These are phyloP conservation scores for Ectobius pallidus DNA, from an alignment of 2,888 invertebrate species.

Conservation along the genomic window DNA sequence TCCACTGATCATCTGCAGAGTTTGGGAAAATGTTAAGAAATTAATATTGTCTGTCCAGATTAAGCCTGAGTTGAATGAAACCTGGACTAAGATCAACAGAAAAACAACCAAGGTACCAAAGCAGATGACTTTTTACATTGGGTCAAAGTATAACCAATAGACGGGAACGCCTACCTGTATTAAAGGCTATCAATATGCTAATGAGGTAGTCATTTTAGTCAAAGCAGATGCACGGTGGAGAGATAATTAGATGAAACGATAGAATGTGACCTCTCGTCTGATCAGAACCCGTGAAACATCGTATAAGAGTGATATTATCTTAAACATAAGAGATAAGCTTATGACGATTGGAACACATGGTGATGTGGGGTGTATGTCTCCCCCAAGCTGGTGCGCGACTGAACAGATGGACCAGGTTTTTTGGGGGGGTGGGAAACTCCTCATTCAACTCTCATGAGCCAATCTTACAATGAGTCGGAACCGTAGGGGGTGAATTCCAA, in stretches of 20 bases:
- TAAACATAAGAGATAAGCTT: not conserved
- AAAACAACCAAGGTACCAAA: too few relatives aligned
- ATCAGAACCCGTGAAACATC: not conserved
- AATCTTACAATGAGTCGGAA: not conserved
- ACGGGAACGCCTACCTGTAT: too few relatives aligned
- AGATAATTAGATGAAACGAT: not conserved
- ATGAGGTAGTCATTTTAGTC: too few relatives aligned
- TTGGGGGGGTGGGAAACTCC: not conserved
- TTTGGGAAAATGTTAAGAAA: too few relatives aligned
- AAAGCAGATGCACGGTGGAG: not conserved
- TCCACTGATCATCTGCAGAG: too few relatives aligned
- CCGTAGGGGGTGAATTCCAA: not conserved
- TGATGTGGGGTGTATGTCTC: conserved; percentile 9
- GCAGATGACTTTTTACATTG: too few relatives aligned
- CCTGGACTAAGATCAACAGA: too few relatives aligned
- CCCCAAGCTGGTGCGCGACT: conserved; percentile 19
- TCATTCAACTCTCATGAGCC: conserved; percentile 30
- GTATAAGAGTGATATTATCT: not conserved
- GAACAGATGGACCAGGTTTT: conserved; percentile 32
- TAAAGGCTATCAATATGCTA: too few relatives aligned
- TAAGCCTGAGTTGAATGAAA: too few relatives aligned
- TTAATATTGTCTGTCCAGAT: too few relatives aligned
- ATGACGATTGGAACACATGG: conserved; percentile 20
- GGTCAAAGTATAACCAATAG: too few relatives aligned
- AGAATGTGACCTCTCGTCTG: not conserved